Percentiles rank a stretch among this genome's conserved stretches.
Conservation (phyloP, 2,113 vertebrate species). For the Cromileptes altivelis region DNA sequence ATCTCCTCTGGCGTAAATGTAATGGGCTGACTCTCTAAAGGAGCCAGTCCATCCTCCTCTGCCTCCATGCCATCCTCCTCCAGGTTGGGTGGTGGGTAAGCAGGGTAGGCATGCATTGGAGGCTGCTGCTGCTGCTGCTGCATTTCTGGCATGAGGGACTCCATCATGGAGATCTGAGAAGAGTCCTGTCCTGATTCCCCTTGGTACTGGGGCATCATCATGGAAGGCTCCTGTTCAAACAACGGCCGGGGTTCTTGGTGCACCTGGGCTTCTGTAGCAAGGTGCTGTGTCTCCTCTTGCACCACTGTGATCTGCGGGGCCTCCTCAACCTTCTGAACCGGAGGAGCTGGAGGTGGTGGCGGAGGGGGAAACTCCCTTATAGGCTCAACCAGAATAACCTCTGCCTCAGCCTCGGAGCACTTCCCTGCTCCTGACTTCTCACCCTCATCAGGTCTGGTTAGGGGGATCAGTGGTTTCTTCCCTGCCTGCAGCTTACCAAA, state of each 20-base stretch:
- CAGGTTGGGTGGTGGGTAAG: constrained; percentile 86
- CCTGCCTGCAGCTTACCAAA: constrained; percentile 94
- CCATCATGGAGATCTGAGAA: constrained; percentile 83
- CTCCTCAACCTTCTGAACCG: constrained; percentile 81
- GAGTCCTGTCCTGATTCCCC: constrained; percentile 80
- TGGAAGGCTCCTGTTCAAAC: constrained; percentile 81
- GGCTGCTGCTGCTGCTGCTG: constrained; percentile 74
- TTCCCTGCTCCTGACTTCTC: constrained; percentile 83
- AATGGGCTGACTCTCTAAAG: constrained; percentile 96
- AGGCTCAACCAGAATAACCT: constrained; percentile 87
- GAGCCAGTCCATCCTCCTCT: constrained; percentile 93
- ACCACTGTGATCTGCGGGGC: constrained; percentile 54
- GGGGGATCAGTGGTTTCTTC: constrained; percentile 88
- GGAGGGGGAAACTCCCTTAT: constrained; percentile 89
- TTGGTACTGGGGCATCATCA: constrained; percentile 82
- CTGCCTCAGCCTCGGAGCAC: constrained; percentile 77
- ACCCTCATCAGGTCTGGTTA: constrained; percentile 84
- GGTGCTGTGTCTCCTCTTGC: constrained; percentile 82
- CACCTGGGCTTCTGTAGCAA: constrained; percentile 79
- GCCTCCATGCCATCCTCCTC: constrained; percentile 90
- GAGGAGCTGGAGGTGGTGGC: constrained; percentile 83
- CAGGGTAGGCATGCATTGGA: constrained; percentile 86
- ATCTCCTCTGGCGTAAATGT: constrained; percentile 98
- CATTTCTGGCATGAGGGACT: constrained; percentile 87
- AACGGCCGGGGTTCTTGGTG: constrained; percentile 75